These are phyloP conservation scores for Falco concolor DNA, from an alignment of 2,797 vertebrate species.

Conservation along the genomic window DNA sequence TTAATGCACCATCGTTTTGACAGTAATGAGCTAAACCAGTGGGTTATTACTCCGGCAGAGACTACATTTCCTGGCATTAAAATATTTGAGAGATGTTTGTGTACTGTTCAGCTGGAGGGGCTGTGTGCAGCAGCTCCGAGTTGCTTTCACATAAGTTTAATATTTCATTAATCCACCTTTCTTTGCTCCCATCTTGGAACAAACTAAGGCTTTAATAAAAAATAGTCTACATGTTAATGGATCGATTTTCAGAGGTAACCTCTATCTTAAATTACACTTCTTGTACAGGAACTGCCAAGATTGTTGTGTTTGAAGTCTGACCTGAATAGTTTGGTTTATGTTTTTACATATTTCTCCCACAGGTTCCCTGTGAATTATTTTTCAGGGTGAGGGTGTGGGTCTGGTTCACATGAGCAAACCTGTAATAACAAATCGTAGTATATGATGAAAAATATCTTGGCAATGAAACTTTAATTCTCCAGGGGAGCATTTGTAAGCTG, in stretches of 20 bases:
- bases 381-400: not conserved
- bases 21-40: constrained; percentile 71
- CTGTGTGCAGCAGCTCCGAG: not conserved
- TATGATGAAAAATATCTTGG: constrained; percentile 12
- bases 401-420: constrained; percentile 5
- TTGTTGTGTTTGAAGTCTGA: constrained; percentile 22
- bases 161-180: not conserved
- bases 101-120: not conserved
- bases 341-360: not conserved
- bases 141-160: not conserved
- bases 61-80: constrained; percentile 69
- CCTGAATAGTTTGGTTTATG: not conserved
- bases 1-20: constrained; percentile 71
- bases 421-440: constrained; percentile 14
- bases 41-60: constrained; percentile 62
- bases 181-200: not conserved
- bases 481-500: constrained; percentile 22
- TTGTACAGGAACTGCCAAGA: not conserved
- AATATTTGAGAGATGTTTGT: constrained; percentile 61
- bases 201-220: not conserved
- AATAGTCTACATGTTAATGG: not conserved
- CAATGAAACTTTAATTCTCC: not conserved
- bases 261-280: not conserved
- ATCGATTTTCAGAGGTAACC: not conserved
- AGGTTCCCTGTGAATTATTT: not conserved